Percentiles rank a stretch among this genome's conserved stretches.
Evolutionary conservation across 2,888 invertebrate genomes (phyloP).

Genomic region (Ectemnius lituratus): DNA sequence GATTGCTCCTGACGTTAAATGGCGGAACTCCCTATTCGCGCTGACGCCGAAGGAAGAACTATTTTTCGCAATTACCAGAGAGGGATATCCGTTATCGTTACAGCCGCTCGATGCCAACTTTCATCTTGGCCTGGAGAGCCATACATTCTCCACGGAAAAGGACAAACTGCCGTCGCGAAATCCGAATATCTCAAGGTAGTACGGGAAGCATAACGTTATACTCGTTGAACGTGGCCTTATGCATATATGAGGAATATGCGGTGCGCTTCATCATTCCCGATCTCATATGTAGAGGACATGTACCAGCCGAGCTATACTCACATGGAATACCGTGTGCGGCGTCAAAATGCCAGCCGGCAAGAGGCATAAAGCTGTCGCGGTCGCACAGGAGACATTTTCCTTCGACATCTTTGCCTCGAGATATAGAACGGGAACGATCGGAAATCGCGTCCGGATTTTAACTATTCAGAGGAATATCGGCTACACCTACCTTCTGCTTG

Average conservation of each 20-base stretch:
- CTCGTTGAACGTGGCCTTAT: slow-evolving; percentile 43
- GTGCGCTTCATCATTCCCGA: slow-evolving; percentile 59
- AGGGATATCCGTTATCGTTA: too few relatives aligned
- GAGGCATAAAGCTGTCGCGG: too few relatives aligned
- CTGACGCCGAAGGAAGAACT: not conserved
- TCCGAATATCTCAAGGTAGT: slow-evolving; percentile 50
- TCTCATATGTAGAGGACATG: slow-evolving; percentile 48
- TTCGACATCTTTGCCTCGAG: too few relatives aligned
- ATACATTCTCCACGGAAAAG: slow-evolving; percentile 44
- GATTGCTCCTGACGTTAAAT: too few relatives aligned
- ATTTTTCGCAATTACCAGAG: not conserved
- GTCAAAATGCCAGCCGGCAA: slow-evolving; percentile 24
- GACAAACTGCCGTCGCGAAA: slow-evolving; percentile 51
- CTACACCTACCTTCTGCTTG: too few relatives aligned
- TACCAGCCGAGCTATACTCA: slow-evolving; percentile 20
- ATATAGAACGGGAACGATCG: not conserved
- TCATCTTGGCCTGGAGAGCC: slow-evolving; percentile 17
- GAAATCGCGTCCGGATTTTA: too few relatives aligned
- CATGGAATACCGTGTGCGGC: slow-evolving; percentile 43
- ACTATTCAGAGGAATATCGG: too few relatives aligned
- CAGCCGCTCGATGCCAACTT: not conserved
- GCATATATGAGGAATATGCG: slow-evolving; percentile 46
- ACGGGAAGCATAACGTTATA: slow-evolving; percentile 37
- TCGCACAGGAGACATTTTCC: too few relatives aligned
- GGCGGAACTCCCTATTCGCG: too few relatives aligned